phyloP scores from a whole-genome alignment of 92 coral and sea anemone genomes.

The Epizoanthus fatuus region DNA sequence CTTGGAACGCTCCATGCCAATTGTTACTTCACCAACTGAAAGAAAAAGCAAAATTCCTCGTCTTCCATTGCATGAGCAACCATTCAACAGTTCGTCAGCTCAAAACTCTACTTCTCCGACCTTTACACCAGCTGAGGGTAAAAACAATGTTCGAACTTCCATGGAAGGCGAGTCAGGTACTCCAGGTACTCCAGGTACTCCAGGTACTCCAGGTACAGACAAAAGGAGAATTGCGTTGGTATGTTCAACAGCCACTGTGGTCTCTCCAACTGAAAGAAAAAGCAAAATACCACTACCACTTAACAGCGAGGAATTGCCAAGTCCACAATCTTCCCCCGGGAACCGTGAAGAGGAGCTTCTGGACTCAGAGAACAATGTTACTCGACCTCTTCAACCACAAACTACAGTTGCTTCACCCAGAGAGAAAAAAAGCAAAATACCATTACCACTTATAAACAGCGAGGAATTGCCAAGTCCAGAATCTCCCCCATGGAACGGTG shows the following conservation, averaged over 20 bases:
- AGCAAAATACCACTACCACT: constrained; percentile 18
- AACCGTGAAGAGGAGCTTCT: not conserved
- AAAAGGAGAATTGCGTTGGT: not conserved
- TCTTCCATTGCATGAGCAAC: not conserved
- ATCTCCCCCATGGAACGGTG: not conserved
- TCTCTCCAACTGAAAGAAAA: constrained; percentile 6
- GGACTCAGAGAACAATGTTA: not conserved
- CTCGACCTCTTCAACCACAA: not conserved
- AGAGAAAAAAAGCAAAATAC: constrained; percentile 9
- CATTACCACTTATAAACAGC: not conserved
- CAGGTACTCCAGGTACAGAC: not conserved
- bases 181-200: not conserved
- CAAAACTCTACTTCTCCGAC: too few relatives aligned
- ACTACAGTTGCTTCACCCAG: not conserved
- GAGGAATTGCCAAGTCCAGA: not conserved
- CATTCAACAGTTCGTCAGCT: not conserved
- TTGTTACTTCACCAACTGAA: not conserved
- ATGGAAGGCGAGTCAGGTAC: not conserved
- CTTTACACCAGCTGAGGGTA: not conserved
- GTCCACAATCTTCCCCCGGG: not conserved
- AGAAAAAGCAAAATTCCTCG: not conserved
- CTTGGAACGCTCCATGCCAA: not conserved
- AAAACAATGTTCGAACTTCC: not conserved
- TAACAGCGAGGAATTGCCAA: not conserved
- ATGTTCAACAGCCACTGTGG: too few relatives aligned